Conservation (phyloP, 2,113 vertebrate species). For the Grammomys surdaster region DNA sequence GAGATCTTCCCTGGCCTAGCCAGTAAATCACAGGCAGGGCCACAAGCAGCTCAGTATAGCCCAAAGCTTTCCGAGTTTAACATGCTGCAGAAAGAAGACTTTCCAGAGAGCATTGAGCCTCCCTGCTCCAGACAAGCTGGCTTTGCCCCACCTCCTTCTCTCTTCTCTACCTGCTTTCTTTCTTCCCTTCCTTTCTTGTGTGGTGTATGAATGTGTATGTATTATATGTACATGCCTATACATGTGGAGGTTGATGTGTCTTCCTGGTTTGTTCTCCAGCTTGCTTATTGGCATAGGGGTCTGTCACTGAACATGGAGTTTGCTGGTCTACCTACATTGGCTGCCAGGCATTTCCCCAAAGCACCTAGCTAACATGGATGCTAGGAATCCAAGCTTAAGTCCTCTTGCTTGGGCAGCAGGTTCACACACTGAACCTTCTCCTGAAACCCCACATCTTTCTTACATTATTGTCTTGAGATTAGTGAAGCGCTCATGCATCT, state of each 20-base stretch:
- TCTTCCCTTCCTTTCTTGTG: not conserved
- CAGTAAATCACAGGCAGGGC: no score
- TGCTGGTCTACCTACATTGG: not conserved
- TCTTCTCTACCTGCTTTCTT: not conserved
- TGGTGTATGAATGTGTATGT: not conserved
- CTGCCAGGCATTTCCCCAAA: not conserved
- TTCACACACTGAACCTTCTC: not conserved
- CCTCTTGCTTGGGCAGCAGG: not conserved
- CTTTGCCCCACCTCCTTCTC: not conserved
- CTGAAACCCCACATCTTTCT: not conserved
- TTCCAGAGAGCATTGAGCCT: not conserved
- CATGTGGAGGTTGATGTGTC: not conserved
- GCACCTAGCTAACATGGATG: not conserved
- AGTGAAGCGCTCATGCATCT: not conserved
- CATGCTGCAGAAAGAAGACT: not conserved
- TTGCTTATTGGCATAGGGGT: not conserved
- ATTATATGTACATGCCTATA: not conserved
- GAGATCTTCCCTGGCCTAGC: not conserved
- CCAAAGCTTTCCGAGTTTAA: not conserved
- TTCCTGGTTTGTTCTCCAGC: not conserved
- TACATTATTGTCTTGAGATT: not conserved
- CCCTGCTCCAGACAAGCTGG: not conserved
- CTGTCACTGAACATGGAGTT: not conserved
- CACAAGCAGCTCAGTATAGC: not conserved
- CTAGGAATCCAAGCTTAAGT: no score